Conservation (phyloP, 2,113 vertebrate species). For the Oceanites oceanicus region DNA sequence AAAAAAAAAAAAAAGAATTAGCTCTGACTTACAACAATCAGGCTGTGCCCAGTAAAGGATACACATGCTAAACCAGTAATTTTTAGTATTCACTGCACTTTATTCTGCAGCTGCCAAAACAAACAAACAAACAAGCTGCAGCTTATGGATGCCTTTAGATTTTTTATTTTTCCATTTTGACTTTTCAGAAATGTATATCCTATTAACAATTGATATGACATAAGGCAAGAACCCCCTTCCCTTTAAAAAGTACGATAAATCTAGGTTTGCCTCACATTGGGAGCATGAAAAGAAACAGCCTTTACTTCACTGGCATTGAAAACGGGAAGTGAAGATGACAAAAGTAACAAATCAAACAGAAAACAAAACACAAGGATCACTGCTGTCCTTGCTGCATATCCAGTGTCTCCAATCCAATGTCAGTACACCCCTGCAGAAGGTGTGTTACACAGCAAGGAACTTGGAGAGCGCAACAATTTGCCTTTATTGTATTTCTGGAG, state of each 20-base stretch:
- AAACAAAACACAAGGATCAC: background rate
- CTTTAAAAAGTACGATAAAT: background rate
- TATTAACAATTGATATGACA: background rate
- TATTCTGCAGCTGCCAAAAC: background rate
- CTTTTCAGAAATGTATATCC: background rate
- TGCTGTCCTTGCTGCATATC: background rate
- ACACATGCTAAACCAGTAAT: background rate
- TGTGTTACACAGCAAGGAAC: background rate
- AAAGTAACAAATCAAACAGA: background rate
- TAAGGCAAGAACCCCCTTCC: background rate
- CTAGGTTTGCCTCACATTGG: background rate
- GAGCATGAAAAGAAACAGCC: background rate
- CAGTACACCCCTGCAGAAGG: background rate
- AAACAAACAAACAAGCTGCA: background rate
- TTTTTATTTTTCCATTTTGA: background rate
- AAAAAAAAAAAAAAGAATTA: conserved; percentile 17
- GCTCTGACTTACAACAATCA: background rate
- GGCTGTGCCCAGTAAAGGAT: background rate
- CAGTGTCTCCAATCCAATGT: background rate
- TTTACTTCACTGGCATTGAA: background rate
- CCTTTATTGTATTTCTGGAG: background rate
- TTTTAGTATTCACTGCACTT: background rate
- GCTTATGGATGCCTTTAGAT: background rate
- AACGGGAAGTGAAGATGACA: background rate
- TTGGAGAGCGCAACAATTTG: background rate